A percentile compares a stretch with the other conserved stretches of the same genome.
Conservation (phyloP, 2,797 vertebrate genomes). For the Karalla daura region DNA sequence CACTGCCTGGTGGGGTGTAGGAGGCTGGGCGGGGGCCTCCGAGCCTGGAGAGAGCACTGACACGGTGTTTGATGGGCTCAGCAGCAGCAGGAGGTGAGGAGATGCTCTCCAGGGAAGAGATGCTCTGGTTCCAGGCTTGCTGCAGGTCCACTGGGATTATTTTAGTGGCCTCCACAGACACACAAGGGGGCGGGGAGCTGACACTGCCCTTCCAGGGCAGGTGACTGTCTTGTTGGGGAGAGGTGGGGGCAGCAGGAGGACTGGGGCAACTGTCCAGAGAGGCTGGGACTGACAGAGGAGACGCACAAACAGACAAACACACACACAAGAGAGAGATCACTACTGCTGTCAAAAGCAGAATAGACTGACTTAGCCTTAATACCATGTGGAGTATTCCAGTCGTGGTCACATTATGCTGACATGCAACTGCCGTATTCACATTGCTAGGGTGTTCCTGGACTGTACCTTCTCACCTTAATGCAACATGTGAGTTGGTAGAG, state of each 20-base stretch:
- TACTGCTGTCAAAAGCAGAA: no score
- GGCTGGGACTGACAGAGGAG: conserved; percentile 70
- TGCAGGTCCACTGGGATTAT: conserved; percentile 95
- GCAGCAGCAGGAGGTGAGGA: conserved; percentile 73
- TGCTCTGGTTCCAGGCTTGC: conserved; percentile 96
- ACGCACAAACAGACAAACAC: no score
- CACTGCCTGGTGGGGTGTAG: conserved; percentile 59
- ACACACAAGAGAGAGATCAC: no score
- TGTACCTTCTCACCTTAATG: no score
- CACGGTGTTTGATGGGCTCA: conserved; percentile 74
- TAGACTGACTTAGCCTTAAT: no score
- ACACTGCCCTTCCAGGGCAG: conserved; percentile 92
- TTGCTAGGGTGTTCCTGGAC: no score
- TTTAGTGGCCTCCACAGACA: conserved; percentile 94
- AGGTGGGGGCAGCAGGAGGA: conserved; percentile 80
- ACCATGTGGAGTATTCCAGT: no score
- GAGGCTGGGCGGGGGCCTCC: conserved; percentile 62
- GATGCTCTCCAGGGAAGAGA: conserved; percentile 93
- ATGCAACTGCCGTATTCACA: no score
- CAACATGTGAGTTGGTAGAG: no score
- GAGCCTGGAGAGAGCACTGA: conserved; percentile 70
- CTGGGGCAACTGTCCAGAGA: conserved; percentile 86
- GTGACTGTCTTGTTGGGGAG: conserved; percentile 88
- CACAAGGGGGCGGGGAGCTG: conserved; percentile 88
- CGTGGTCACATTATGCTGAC: no score